These are phyloP conservation scores for Tillus elongatus DNA, from an alignment of 2,888 invertebrate genomes.

Conservation along the genomic window DNA sequence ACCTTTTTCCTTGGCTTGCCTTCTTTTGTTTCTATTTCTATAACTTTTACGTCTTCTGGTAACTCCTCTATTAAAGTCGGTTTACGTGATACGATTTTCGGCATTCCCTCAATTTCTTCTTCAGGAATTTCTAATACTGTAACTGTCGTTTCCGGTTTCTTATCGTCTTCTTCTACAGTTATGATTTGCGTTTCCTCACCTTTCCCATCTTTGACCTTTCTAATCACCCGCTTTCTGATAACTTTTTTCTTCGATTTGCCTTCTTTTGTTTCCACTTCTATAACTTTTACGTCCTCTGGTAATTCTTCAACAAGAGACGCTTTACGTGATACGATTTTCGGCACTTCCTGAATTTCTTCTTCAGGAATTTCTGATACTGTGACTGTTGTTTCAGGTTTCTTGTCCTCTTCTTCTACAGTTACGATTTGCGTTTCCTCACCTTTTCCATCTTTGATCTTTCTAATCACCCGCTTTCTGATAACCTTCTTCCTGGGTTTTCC, in stretches of 20 bases:
- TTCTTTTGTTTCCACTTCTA: slow-evolving; percentile 25
- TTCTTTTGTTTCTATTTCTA: slow-evolving; percentile 26
- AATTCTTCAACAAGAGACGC: slow-evolving; percentile 6
- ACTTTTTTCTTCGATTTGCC: slow-evolving; percentile 24
- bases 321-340: background rate
- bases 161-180: slow-evolving; percentile 29
- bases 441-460: slow-evolving; percentile 20
- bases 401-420: slow-evolving; percentile 17
- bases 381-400: slow-evolving; percentile 20
- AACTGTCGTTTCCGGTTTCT: slow-evolving; percentile 16
- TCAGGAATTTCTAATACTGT: slow-evolving; percentile 13
- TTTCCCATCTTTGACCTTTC: slow-evolving; percentile 31
- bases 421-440: slow-evolving; percentile 22
- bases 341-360: slow-evolving; percentile 15
- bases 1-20: slow-evolving; percentile 28
- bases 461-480: slow-evolving; percentile 18
- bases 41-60: slow-evolving; percentile 27
- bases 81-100: slow-evolving; percentile 18
- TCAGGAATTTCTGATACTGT: slow-evolving; percentile 12
- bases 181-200: slow-evolving; percentile 38
- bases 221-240: slow-evolving; percentile 36
- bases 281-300: slow-evolving; percentile 34
- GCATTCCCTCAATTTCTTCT: slow-evolving; percentile 18
- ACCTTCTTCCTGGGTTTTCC: slow-evolving; percentile 19
- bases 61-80: slow-evolving; percentile 36